Evolutionary conservation across 1,140 invertebrate genomes (phyloP).

Genomic region (Bombus consobrinus): DNA sequence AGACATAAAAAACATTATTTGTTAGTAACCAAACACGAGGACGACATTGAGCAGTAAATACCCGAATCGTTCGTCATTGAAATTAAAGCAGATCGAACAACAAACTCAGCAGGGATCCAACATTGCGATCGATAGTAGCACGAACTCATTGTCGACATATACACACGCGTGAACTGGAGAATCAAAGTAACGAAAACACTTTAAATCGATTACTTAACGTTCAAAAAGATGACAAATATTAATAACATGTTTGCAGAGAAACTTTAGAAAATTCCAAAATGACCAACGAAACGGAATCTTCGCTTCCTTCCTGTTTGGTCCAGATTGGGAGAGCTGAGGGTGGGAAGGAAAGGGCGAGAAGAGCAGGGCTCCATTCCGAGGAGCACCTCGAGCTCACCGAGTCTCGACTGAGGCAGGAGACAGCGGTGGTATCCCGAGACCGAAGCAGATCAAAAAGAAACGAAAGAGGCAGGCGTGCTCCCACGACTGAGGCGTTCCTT

Average conservation of each 20-base stretch:
- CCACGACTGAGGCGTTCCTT: slow-evolving; percentile 75
- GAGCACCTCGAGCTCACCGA: slow-evolving; percentile 58
- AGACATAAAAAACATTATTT: neutral
- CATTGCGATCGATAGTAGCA: neutral
- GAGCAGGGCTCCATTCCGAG: slow-evolving; percentile 47
- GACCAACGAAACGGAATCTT: neutral
- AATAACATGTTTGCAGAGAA: neutral
- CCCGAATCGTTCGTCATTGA: too few relatives aligned
- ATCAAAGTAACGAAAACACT: neutral
- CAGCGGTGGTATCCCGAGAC: slow-evolving; percentile 39
- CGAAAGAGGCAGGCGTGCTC: slow-evolving; percentile 78
- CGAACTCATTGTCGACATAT: neutral
- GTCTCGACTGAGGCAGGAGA: slow-evolving; percentile 58
- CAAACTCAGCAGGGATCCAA: neutral
- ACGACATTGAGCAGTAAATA: neutral
- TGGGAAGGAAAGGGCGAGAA: neutral
- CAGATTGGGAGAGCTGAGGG: neutral
- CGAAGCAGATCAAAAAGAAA: slow-evolving; percentile 55
- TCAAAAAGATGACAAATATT: neutral
- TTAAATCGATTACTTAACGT: neutral
- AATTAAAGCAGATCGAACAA: neutral
- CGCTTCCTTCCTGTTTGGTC: neutral
- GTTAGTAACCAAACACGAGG: neutral
- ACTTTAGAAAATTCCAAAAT: neutral
- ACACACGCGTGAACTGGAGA: neutral